phyloP scores from a whole-genome alignment of 1,140 invertebrate species.

The Papilio glaucus region DNA sequence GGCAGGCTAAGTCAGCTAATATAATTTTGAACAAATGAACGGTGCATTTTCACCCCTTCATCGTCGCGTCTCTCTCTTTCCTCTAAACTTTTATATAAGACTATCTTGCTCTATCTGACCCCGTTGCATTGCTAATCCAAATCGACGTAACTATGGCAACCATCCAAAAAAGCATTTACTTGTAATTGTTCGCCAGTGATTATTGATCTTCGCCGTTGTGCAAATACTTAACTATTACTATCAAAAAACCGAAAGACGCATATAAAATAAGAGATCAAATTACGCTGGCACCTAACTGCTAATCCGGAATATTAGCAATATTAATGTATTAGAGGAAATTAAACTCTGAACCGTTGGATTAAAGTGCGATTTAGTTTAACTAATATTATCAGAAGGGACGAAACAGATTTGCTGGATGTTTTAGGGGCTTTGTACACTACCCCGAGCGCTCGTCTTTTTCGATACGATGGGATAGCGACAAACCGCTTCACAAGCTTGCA shows the following conservation, averaged over 20 bases:
- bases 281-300: constrained; percentile 47
- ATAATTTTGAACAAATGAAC: neutral
- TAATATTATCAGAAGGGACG: constrained; percentile 43
- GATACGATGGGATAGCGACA: constrained; percentile 13
- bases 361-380: constrained; percentile 66
- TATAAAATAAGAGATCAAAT: constrained; percentile 50
- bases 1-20: constrained; percentile 1
- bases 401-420: constrained; percentile 32
- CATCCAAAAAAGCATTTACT: constrained; percentile 61
- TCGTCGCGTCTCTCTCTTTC: neutral
- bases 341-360: constrained; percentile 61
- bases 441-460: constrained; percentile 18
- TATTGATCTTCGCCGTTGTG: constrained; percentile 52
- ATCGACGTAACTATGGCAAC: constrained; percentile 59
- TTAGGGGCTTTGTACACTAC: constrained; percentile 34
- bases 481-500: neutral
- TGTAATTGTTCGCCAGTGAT: constrained; percentile 46
- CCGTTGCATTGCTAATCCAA: constrained; percentile 46
- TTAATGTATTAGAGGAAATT: constrained; percentile 37
- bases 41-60: constrained; percentile 29
- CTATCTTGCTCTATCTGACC: constrained; percentile 38
- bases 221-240: constrained; percentile 43
- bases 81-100: neutral
- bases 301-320: neutral
- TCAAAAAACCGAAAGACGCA: constrained; percentile 39